Evolutionary conservation across 2,797 vertebrate genomes (phyloP), one percentile per base, ranked within the genome.

Genomic region (Enteromius mattozi): DNA sequence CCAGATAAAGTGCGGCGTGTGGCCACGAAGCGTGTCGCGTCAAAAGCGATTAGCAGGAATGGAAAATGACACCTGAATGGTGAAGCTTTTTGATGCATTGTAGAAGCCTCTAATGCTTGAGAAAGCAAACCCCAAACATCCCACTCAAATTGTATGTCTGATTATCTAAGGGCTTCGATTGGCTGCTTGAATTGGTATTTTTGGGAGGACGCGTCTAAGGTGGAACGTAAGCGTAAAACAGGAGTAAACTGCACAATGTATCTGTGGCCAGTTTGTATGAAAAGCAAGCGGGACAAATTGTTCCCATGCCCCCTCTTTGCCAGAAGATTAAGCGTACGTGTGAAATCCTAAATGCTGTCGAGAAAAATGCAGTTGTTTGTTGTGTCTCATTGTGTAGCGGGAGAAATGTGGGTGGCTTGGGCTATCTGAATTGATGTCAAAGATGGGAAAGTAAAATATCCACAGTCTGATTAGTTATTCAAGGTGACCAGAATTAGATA

Each of bases 1-100:
- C 86, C 85, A 86, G 85, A 81, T 89, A 89, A 85, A 87, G 83
- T 88, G 86, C 87, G 88, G 87, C 85, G 88, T 91, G 87, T 89
- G 90, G 89, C 87, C 88, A 88, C 77, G 84, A 88, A 86, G 86
- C 87, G 86, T 76, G 90, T 91, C 72, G 42, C 91, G 91, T 93
- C 92, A 92, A 87, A 92, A 90, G 86, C 87, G 91, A 92, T 94
- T 91, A 94, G 87, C 71, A 45, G 74, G 65, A 87, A 89, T 49
- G 74, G 87, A 91, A 91, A 92, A 85, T 91, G 93, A 93, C 76
- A 90, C 88, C 85, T 90, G 89, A 87, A 91, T 88, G 89, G 85
- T 10, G 88, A 88, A 90, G 89, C 89, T 91, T 91, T 93, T 94
- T 89, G 87, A 88, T 89, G 91, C 89, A 93, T 93, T 92, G 90